phyloP scores from a whole-genome alignment of 1,140 invertebrate genomes.

The Saccostrea cuccullata region DNA sequence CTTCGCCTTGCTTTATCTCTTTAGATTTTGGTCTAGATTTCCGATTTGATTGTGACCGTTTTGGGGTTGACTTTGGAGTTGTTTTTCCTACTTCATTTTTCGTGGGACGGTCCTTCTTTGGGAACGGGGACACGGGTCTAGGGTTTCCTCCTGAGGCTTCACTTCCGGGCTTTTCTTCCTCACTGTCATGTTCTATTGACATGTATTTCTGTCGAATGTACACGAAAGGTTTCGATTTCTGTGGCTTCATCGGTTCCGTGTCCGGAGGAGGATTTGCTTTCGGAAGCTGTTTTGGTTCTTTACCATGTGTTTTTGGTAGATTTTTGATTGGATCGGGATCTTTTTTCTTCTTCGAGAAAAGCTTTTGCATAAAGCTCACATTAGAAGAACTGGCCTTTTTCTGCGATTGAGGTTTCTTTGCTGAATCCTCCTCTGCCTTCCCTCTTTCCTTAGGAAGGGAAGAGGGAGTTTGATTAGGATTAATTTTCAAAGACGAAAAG shows the following conservation, averaged over 20 bases:
- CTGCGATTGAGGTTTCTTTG: conserved; percentile 8
- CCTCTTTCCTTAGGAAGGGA: conserved; percentile 22
- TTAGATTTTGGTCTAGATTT: conserved; percentile 13
- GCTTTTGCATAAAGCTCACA: conserved; percentile 71
- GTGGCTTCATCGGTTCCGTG: conserved; percentile 52
- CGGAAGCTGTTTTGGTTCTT: conserved; percentile 44
- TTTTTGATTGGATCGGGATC: conserved; percentile 52
- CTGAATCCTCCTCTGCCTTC: conserved; percentile 2
- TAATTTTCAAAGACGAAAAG: conserved; percentile 39
- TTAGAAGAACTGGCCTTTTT: conserved; percentile 58
- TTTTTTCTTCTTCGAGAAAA: conserved; percentile 73
- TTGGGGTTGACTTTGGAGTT: not conserved
- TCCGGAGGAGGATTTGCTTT: conserved; percentile 53
- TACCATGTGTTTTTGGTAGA: conserved; percentile 51
- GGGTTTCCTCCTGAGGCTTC: not conserved
- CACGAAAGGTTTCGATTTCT: conserved; percentile 71
- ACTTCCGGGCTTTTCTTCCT: conserved; percentile 49
- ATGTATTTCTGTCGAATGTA: conserved; percentile 71
- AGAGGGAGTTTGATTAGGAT: conserved; percentile 45
- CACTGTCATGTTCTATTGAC: conserved; percentile 74
- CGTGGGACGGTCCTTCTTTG: not conserved
- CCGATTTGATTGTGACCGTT: not conserved
- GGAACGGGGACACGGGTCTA: not conserved
- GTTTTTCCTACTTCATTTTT: not conserved
- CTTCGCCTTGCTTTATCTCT: not conserved